Evolutionary conservation across 2,888 invertebrate species (phyloP), one percentile per base, ranked within the genome.

Genomic region (Oxyscelio sp.): DNA sequence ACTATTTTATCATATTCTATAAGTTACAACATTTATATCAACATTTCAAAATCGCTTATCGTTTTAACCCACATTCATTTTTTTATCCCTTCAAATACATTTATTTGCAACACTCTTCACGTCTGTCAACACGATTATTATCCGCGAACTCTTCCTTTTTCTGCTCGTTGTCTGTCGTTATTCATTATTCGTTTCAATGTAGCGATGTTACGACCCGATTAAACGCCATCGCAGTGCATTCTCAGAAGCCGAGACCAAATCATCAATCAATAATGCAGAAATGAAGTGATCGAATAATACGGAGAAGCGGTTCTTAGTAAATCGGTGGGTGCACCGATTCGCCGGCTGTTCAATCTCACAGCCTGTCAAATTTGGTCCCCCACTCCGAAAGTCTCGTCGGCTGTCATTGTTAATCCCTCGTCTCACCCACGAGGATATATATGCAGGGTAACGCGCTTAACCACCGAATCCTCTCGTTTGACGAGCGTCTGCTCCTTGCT

Each of bases 391-490:
- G 85, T 56, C 85, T 85, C 86, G 83, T 73, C 80, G 74, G 61
- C 83, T 89, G 87, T 89, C 89, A 88, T 86, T 86, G 87, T 86
- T 88, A 87, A 89, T 89, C 87, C 86, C 87, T 87, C 85, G 85
- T 78, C 70, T 75, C 78, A 70, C 52, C 81, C 81, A 73, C 84
- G 78, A 78, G 74, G 58, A 83, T 48, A 70, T 61, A 43, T 45
- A 56, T 68, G 74, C 79, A 43, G 73, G 77, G 68, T 65, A 73
- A 77, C 85, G 63, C 78, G 82, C 83, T 79, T 70, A 81, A 87
- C 86, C 86, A 86, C 86, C 83, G 43, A 74, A 84, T 74, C 77
- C 82, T 68, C 78, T 83, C 78, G 78, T 73, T 73, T 61, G 83
- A 78, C 83, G 68, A 66, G 77, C 79, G 75, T 80, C 75, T 75